These are phyloP conservation scores for Drosophila parvula DNA, from an alignment of 1,140 invertebrate genomes.

Conservation along the genomic window DNA sequence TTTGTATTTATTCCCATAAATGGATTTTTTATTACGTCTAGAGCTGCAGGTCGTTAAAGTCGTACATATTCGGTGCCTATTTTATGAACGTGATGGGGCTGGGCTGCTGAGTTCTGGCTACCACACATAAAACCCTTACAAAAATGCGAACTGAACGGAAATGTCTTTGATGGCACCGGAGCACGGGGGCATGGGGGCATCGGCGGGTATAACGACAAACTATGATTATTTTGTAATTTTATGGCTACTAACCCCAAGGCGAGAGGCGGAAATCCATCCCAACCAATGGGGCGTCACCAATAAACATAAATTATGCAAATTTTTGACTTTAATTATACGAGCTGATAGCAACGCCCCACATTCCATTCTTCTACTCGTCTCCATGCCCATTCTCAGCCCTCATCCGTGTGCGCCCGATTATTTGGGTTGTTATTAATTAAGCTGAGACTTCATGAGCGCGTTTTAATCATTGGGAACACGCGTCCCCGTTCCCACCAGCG, in stretches of 20 bases:
- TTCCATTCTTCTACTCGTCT: background rate
- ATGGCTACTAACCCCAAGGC: slow-evolving; percentile 37
- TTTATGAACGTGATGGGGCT: slow-evolving; percentile 46
- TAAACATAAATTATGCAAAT: slow-evolving; percentile 81
- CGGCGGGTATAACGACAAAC: slow-evolving; percentile 27
- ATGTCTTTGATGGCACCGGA: slow-evolving; percentile 24
- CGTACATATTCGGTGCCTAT: slow-evolving; percentile 51
- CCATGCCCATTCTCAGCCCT: background rate
- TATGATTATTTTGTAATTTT: slow-evolving; percentile 67
- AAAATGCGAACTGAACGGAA: slow-evolving; percentile 48
- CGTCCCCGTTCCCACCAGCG: slow-evolving; percentile 25
- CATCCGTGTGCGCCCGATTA: slow-evolving; percentile 28
- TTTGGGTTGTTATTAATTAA: slow-evolving; percentile 77
- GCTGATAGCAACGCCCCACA: slow-evolving; percentile 45
- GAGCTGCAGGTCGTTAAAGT: slow-evolving; percentile 66
- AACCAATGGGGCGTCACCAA: slow-evolving; percentile 61
- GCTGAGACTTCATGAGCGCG: slow-evolving; percentile 59
- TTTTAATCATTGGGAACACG: slow-evolving; percentile 61
- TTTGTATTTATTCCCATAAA: slow-evolving; percentile 58
- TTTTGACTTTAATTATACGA: slow-evolving; percentile 74
- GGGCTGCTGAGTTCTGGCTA: slow-evolving; percentile 24
- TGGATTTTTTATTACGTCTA: slow-evolving; percentile 65
- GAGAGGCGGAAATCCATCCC: slow-evolving; percentile 11
- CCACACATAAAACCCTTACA: slow-evolving; percentile 49
- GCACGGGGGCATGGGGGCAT: background rate